Evolutionary conservation across 2,888 invertebrate genomes (phyloP).

Genomic region (Zele albiditarsus): DNA sequence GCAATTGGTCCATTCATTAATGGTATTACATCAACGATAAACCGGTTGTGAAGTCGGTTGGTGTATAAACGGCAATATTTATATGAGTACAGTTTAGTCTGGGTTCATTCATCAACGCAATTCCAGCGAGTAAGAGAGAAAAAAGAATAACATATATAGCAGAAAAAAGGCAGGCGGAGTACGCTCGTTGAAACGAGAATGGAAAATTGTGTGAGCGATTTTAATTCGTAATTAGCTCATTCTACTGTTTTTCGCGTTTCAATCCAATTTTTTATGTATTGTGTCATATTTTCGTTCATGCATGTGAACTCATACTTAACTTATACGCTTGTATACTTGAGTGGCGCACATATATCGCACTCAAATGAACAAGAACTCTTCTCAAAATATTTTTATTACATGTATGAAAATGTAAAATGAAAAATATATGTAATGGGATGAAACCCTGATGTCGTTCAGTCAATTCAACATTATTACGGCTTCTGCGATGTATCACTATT

Average conservation of each 20-base stretch:
- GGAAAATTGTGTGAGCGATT: constrained; percentile 12
- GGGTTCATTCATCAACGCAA: background rate
- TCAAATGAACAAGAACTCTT: background rate
- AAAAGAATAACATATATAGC: background rate
- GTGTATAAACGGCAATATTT: background rate
- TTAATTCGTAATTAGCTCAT: constrained; percentile 31
- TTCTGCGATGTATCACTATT: background rate
- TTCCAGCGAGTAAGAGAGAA: background rate
- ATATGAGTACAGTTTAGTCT: background rate
- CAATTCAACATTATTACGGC: background rate
- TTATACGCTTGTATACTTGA: background rate
- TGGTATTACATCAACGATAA: background rate
- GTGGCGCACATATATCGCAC: background rate
- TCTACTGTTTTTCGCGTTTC: constrained; percentile 8
- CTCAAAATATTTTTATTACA: background rate
- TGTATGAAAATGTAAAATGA: background rate
- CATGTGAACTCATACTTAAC: background rate
- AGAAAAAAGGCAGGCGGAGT: background rate
- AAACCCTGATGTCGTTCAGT: too few species aligned
- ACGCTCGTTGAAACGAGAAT: background rate
- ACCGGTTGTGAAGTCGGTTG: background rate
- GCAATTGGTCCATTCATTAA: constrained; percentile 19
- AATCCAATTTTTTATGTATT: background rate
- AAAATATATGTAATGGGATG: background rate
- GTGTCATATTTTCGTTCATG: constrained; percentile 5